Evolutionary conservation across 2,113 vertebrate species (phyloP).

Genomic region (Rostratula benghalensis): DNA sequence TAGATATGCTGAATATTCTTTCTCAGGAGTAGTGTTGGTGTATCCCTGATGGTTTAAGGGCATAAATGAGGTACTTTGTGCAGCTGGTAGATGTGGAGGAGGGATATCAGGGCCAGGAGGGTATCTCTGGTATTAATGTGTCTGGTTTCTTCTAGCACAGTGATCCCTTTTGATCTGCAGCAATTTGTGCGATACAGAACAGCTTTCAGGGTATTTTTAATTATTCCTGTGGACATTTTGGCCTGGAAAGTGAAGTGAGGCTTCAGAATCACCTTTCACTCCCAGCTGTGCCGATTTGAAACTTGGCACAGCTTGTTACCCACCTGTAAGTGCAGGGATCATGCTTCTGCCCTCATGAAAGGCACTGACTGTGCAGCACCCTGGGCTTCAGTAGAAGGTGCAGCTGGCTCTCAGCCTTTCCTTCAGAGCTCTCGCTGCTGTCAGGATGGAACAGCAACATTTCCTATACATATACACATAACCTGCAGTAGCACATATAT

Average conservation of each 20-base stretch:
- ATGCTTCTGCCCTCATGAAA: background rate
- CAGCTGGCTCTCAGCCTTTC: background rate
- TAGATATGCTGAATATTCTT: conserved; percentile 17
- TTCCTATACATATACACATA: background rate
- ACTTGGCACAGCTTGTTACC: background rate
- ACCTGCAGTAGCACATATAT: background rate
- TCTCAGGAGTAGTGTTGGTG: background rate
- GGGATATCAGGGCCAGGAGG: conserved; percentile 35
- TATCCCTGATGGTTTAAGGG: conserved; percentile 36
- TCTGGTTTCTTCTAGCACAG: conserved; percentile 41
- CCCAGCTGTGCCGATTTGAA: conserved; percentile 19
- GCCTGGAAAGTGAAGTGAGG: conserved; percentile 11
- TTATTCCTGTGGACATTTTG: conserved; percentile 29
- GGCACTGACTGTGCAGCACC: background rate
- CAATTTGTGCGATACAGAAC: conserved; percentile 28
- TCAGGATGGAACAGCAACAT: background rate
- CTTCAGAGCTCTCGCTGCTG: background rate
- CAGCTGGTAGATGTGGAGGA: conserved; percentile 25
- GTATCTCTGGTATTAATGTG: conserved; percentile 26
- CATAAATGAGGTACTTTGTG: conserved; percentile 47
- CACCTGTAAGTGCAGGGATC: background rate
- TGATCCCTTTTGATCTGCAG: conserved; percentile 50
- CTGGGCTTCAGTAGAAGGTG: background rate
- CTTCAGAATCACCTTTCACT: conserved; percentile 37
- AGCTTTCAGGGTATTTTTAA: conserved; percentile 40